A percentile compares a stretch with the other conserved stretches of the same genome.
Conservation (phyloP, 2,113 vertebrate species). For the Eclectus roratus region DNA sequence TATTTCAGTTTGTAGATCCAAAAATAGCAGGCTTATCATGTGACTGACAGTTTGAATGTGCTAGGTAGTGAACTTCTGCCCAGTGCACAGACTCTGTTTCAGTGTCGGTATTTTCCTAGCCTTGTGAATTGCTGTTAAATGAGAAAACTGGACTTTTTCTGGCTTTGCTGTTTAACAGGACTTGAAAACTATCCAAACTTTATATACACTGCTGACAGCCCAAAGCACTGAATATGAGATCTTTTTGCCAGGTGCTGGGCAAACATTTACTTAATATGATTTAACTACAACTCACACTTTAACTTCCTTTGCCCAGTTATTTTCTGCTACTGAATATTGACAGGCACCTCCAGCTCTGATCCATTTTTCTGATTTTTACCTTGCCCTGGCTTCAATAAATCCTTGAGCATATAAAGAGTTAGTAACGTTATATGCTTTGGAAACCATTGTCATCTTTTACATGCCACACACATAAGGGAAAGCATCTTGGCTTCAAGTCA, state of each 20-base stretch:
- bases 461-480: rapidly evolving
- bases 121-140: not conserved
- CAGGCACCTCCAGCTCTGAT: not conserved
- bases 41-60: not conserved
- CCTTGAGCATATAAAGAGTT: not conserved
- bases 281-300: not conserved
- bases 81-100: not conserved
- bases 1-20: not conserved
- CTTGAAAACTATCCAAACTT: not conserved
- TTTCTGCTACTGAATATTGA: not conserved
- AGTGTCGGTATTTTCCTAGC: not conserved
- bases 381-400: not conserved
- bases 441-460: not conserved
- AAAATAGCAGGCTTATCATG: not conserved
- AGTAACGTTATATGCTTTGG: not conserved
- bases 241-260: not conserved
- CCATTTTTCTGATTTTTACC: not conserved
- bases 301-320: not conserved
- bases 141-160: not conserved
- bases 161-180: not conserved
- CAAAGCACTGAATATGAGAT: not conserved
- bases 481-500: not conserved
- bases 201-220: not conserved
- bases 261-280: not conserved
- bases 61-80: not conserved